Conservation (phyloP, 2,888 invertebrate species). For the Dryadula phaetusa region DNA sequence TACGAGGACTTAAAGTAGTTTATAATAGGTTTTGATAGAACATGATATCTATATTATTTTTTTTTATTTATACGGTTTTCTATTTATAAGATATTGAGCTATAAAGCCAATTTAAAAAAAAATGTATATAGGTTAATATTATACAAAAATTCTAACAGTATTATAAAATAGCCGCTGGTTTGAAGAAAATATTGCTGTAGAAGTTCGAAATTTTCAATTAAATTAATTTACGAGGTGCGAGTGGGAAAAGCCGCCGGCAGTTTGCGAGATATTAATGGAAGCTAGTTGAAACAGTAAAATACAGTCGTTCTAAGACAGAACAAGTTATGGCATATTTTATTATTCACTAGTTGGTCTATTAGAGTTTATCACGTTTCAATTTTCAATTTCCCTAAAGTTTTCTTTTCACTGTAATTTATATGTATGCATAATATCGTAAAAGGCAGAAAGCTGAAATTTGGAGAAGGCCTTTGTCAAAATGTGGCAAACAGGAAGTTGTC, state of each 20-base stretch:
- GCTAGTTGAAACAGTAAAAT: slow-evolving; percentile 28
- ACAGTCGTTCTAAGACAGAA: slow-evolving; percentile 25
- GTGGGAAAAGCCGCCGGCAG: slow-evolving; percentile 31
- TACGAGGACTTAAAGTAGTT: too few species aligned
- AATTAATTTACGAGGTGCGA: slow-evolving; percentile 34
- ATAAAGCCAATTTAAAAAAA: not conserved
- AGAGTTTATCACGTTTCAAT: slow-evolving; percentile 16
- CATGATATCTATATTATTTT: too few species aligned
- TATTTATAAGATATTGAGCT: too few species aligned
- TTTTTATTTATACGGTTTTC: too few species aligned
- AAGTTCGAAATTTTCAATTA: slow-evolving; percentile 36
- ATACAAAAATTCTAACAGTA: not conserved
- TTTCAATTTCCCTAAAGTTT: not conserved
- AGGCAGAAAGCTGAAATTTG: too few species aligned
- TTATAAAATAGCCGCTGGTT: slow-evolving; percentile 1
- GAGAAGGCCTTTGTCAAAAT: too few species aligned
- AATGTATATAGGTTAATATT: not conserved
- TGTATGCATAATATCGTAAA: not conserved
- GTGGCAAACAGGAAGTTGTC: too few species aligned
- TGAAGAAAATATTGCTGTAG: slow-evolving; percentile 29
- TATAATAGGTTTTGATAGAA: too few species aligned
- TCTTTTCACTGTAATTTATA: not conserved
- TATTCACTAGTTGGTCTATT: slow-evolving; percentile 29
- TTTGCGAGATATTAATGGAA: slow-evolving; percentile 36
- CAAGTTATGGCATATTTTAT: slow-evolving; percentile 29